These are phyloP conservation scores for Hydrozoanthus tunicans DNA, from an alignment of 64 coral and sea anemone genomes.

Conservation along the genomic window DNA sequence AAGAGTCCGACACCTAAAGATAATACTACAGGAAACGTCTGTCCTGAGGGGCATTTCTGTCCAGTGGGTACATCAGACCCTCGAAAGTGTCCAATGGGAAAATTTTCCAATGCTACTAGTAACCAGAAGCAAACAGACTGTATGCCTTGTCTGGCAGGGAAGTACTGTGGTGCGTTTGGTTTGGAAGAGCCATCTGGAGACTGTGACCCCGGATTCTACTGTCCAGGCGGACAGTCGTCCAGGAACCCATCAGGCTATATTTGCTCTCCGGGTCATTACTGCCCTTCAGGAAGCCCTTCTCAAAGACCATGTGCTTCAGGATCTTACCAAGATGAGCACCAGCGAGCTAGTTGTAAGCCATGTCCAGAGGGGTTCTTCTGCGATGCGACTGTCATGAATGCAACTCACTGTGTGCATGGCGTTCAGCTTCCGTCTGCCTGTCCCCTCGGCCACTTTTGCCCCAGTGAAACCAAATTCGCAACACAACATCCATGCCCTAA, in stretches of 20 bases:
- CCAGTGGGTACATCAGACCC: constrained; percentile 78
- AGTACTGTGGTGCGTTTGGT: constrained; percentile 82
- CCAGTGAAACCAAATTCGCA: constrained; percentile 84
- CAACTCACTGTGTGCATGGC: constrained; percentile 87
- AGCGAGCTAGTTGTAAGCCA: constrained; percentile 67
- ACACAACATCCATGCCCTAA: constrained; percentile 72
- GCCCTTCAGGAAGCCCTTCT: constrained; percentile 72
- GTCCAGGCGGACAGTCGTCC: constrained; percentile 82
- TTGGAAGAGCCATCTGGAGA: constrained; percentile 72
- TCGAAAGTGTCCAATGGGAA: constrained; percentile 82
- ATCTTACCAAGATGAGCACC: constrained; percentile 85
- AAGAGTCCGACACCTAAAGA: constrained; percentile 75
- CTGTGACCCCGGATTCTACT: constrained; percentile 85
- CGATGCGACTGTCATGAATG: constrained; percentile 92
- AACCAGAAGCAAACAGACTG: constrained; percentile 83
- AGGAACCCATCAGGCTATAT: constrained; percentile 65
- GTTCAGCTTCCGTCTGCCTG: constrained; percentile 89
- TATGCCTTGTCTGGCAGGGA: constrained; percentile 70
- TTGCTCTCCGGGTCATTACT: constrained; percentile 92
- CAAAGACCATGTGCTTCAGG: constrained; percentile 74
- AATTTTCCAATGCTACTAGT: constrained; percentile 74
- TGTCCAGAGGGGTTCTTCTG: constrained; percentile 93
- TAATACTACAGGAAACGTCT: constrained; percentile 87
- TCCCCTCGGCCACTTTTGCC: constrained; percentile 78
- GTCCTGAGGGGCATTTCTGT: constrained; percentile 80